These are phyloP conservation scores for Hipposideros armiger DNA, from an alignment of 2,113 vertebrate species.

Conservation along the genomic window DNA sequence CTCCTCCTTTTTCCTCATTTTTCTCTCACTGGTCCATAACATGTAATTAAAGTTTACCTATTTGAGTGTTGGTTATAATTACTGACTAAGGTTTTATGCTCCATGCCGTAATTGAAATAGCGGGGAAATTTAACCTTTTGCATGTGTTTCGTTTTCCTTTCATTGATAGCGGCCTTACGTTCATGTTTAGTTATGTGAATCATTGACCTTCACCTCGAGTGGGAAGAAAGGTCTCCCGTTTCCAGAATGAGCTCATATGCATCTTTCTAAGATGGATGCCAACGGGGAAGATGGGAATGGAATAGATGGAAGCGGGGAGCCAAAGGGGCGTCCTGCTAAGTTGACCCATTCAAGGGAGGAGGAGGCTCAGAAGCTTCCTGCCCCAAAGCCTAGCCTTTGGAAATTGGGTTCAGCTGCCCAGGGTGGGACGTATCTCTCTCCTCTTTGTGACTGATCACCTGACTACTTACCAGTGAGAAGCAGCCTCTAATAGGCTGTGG, in stretches of 20 bases:
- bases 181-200: conserved; percentile 68
- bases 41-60: conserved; percentile 50
- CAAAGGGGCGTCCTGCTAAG: too few relatives aligned
- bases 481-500: not conserved
- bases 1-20: conserved; percentile 27
- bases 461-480: not conserved
- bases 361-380: not conserved
- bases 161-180: conserved; percentile 51
- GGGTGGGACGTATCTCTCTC: not conserved
- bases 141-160: conserved; percentile 53
- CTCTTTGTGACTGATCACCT: not conserved
- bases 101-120: conserved; percentile 68
- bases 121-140: conserved; percentile 22
- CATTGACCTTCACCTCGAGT: conserved; percentile 65
- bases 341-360: not conserved
- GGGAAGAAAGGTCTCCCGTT: not conserved
- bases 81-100: conserved; percentile 63
- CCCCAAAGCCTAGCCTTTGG: not conserved
- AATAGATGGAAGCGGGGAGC: not conserved
- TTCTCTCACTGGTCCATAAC: conserved; percentile 44
- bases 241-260: conserved; percentile 2
- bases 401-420: not conserved
- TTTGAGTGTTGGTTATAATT: conserved; percentile 59
- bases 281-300: not conserved
- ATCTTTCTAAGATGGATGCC: not conserved